These are phyloP conservation scores for Lampris incognitus DNA, from an alignment of 2,113 vertebrate species.

Conservation along the genomic window DNA sequence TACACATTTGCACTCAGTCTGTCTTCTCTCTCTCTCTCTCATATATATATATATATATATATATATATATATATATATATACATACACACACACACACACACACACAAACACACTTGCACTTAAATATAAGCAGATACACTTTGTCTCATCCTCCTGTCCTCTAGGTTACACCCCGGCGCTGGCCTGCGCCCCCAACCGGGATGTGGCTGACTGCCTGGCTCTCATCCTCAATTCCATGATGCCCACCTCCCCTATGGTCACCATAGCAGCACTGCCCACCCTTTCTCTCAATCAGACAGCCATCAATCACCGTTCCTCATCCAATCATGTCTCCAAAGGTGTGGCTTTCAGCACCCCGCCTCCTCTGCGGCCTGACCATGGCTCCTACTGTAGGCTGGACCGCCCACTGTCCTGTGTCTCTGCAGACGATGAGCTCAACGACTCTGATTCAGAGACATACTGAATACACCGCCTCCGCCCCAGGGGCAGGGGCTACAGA, in stretches of 20 bases:
- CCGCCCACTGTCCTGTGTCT: conserved; percentile 85
- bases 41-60: too few relatives aligned
- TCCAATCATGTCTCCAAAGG: conserved; percentile 86
- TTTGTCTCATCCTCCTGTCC: neutral
- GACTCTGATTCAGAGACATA: conserved; percentile 99
- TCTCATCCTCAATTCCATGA: conserved; percentile 98
- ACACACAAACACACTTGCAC: neutral
- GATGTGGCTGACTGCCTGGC: conserved; percentile 97
- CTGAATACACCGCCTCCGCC: conserved; percentile 73
- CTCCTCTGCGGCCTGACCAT: conserved; percentile 88
- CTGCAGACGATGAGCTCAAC: conserved; percentile 91
- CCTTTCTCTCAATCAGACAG: conserved; percentile 84
- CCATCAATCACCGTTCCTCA: conserved; percentile 90
- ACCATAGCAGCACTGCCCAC: conserved; percentile 85
- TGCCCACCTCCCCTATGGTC: conserved; percentile 91
- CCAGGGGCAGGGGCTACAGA: neutral
- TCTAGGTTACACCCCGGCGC: conserved; percentile 94
- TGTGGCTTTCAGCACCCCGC: conserved; percentile 90
- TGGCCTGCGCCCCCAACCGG: conserved; percentile 96
- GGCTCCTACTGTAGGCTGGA: conserved; percentile 90
- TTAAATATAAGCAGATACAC: neutral
- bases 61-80: too few relatives aligned
- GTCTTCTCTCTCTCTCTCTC: neutral
- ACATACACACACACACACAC: too few relatives aligned
- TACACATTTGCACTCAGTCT: neutral